These are phyloP conservation scores for Caenorhabditis doughertyi DNA, from an alignment of 2,888 invertebrate genomes.

Conservation along the genomic window DNA sequence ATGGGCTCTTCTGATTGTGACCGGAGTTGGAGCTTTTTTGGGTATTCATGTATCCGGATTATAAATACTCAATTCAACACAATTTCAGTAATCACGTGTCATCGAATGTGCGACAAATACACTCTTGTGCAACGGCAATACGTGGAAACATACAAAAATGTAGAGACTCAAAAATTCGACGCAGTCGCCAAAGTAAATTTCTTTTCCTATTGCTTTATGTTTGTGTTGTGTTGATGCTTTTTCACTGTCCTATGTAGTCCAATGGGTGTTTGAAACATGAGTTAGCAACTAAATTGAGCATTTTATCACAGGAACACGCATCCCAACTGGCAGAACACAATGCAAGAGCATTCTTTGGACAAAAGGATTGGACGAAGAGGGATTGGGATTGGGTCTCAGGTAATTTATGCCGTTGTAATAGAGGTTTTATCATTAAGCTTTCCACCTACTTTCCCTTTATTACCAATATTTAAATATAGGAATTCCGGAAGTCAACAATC, in stretches of 20 bases:
- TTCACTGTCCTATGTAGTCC: constrained; percentile 32
- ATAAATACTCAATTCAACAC: not conserved
- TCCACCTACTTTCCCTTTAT: not conserved
- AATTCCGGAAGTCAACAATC: constrained; percentile 73
- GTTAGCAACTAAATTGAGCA: not conserved
- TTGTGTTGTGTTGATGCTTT: not conserved
- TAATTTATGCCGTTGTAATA: not conserved
- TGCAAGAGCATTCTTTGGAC: constrained; percentile 76
- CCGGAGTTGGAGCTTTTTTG: constrained; percentile 70
- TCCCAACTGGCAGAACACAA: constrained; percentile 74
- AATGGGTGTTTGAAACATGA: not conserved
- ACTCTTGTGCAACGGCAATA: constrained; percentile 78
- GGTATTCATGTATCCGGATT: constrained; percentile 48
- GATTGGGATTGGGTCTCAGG: constrained; percentile 80
- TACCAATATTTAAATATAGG: too few species aligned
- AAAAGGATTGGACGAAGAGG: constrained; percentile 74
- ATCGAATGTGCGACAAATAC: constrained; percentile 79
- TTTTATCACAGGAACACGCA: constrained; percentile 71
- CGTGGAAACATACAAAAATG: constrained; percentile 77
- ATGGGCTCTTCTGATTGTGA: constrained; percentile 71
- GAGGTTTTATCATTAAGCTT: not conserved
- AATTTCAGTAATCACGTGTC: constrained; percentile 71
- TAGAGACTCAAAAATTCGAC: constrained; percentile 77
- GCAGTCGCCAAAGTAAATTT: constrained; percentile 71
- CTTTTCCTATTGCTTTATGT: constrained; percentile 40